phyloP scores from a whole-genome alignment of 2,888 invertebrate species.

The Abrostola tripartita region DNA sequence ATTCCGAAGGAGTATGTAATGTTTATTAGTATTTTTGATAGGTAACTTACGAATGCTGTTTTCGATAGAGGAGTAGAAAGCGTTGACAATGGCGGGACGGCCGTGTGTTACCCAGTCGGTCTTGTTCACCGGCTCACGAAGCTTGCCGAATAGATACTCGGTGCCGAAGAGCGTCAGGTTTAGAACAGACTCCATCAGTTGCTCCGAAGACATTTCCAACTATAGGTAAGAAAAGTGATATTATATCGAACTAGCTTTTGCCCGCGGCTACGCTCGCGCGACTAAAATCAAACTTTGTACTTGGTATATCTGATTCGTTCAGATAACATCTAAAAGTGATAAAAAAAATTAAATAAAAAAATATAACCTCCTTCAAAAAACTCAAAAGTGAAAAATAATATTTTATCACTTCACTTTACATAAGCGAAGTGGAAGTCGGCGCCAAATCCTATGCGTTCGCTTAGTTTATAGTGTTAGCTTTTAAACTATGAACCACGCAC shows the following conservation, averaged over 20 bases:
- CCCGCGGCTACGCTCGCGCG: background rate
- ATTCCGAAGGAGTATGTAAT: background rate
- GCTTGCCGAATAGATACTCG: constrained; percentile 92
- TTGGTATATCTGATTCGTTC: no score
- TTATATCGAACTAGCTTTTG: background rate
- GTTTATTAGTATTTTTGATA: background rate
- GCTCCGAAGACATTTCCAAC: constrained; percentile 91
- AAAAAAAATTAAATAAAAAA: no score
- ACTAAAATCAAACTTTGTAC: no score
- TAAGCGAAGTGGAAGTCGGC: no score
- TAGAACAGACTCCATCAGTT: constrained; percentile 93
- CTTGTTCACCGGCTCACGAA: constrained; percentile 94
- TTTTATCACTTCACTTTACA: no score
- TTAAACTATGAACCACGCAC: no score
- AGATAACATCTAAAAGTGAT: no score
- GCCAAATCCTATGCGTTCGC: no score
- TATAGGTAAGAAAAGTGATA: constrained; percentile 58
- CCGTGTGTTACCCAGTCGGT: constrained; percentile 96
- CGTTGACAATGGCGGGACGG: constrained; percentile 94
- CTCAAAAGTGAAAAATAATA: no score
- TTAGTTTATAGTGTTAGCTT: no score
- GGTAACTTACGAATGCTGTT: constrained; percentile 94
- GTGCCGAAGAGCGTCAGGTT: constrained; percentile 94
- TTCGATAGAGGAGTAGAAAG: constrained; percentile 95
- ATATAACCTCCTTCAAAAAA: no score